These are phyloP conservation scores for Chelonia mydas DNA, from an alignment of 2,797 vertebrate genomes.

Conservation along the genomic window DNA sequence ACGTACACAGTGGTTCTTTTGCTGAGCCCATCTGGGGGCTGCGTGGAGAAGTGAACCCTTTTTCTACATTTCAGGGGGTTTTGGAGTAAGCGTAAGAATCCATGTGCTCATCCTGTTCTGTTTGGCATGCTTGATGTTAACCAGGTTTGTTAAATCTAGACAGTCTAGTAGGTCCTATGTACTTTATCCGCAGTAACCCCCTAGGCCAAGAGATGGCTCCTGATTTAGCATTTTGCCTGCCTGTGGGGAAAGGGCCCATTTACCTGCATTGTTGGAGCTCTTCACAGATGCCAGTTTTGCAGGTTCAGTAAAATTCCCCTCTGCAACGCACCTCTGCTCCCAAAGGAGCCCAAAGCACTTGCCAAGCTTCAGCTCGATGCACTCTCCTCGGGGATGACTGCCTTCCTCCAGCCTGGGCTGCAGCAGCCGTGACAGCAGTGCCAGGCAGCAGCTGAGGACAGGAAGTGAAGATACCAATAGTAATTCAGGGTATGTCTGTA, in stretches of 20 bases:
- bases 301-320: neutral
- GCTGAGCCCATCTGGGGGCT: neutral
- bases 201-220: neutral
- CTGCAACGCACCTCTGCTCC: neutral
- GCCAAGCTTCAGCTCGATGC: neutral
- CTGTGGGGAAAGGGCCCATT: rapidly evolving
- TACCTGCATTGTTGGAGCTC: neutral
- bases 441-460: no score
- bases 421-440: rapidly evolving
- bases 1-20: rapidly evolving
- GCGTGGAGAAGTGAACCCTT: neutral
- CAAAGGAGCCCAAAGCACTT: rapidly evolving
- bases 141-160: conserved; percentile 1
- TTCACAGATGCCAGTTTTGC: neutral
- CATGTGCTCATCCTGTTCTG: rapidly evolving
- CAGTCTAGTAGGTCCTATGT: neutral
- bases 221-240: conserved; percentile 46
- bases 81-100: neutral
- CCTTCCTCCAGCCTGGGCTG: neutral
- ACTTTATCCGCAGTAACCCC: neutral
- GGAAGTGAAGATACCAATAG: neutral
- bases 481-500: neutral
- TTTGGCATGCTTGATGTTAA: neutral
- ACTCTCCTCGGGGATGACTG: neutral
- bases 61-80: neutral